These are phyloP conservation scores for Coptodon rendalli DNA, from an alignment of 2,113 vertebrate genomes.

Conservation along the genomic window DNA sequence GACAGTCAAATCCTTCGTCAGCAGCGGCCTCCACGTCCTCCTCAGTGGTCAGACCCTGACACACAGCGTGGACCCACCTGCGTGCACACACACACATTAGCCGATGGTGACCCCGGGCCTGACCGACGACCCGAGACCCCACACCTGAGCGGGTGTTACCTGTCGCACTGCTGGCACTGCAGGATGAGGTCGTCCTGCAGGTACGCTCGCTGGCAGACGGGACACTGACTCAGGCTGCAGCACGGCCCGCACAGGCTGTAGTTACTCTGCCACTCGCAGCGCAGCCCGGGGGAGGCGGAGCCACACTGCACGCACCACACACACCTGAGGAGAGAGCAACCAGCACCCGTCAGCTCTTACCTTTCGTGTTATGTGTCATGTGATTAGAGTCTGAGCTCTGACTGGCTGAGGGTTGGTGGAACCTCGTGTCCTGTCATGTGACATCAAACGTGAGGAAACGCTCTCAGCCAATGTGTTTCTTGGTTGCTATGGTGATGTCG, in stretches of 20 bases:
- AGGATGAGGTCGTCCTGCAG: conserved; percentile 87
- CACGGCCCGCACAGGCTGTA: conserved; percentile 95
- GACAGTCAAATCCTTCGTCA: conserved; percentile 91
- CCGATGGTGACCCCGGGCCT: background rate
- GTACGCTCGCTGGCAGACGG: conserved; percentile 79
- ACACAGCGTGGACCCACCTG: conserved; percentile 95
- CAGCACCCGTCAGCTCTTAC: background rate
- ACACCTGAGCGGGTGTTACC: conserved; percentile 65
- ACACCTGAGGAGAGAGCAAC: conserved; percentile 75
- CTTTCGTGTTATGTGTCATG: background rate
- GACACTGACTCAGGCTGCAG: conserved; percentile 83
- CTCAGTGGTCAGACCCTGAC: conserved; percentile 87
- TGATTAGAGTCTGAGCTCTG: background rate
- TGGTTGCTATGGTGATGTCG: background rate
- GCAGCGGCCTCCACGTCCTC: conserved; percentile 89
- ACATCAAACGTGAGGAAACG: background rate
- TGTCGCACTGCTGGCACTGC: conserved; percentile 91
- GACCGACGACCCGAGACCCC: background rate
- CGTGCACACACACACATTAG: background rate
- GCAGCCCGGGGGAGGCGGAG: conserved; percentile 83
- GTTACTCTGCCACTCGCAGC: conserved; percentile 94
- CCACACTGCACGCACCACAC: conserved; percentile 94
- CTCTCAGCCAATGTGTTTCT: background rate
- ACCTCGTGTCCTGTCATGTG: background rate
- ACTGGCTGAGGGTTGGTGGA: background rate